Base-by-base conservation (phyloP, 2,888 invertebrate genomes). In the Leptarthrus brevirostris region DNA sequence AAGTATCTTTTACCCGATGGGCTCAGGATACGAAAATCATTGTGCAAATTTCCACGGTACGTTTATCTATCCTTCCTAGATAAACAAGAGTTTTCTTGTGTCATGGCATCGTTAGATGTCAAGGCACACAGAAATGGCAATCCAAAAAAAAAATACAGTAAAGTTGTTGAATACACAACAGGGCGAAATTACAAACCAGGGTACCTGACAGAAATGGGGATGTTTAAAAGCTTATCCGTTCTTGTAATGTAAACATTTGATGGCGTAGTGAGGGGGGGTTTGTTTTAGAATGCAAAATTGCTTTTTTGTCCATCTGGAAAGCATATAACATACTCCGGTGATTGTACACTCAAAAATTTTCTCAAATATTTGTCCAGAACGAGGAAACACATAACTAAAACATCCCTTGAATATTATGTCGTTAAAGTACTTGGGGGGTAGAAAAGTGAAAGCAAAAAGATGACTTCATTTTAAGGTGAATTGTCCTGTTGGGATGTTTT, bases 381-480 rank as follows among this genome's bases (percentile, higher is more conserved):
- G 10, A 40, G 24, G 26, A 44, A 20, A 49, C 14, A 20, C 49
- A 20, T 6, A 49, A 16, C 49, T 16, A 20, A 49, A 20, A n/a
- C 18, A 49, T 18, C 22, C 49, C 3, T 49, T 1, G 12, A 6
- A 40, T 40, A 40, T 40, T 40, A 40, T 40, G 40, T 40, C 40
- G 40, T 40, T 40, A 40, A 40, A n/a, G 3, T 6, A 4, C 58
- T 56, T 14, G 47, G 1, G 6, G 40, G 16, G 16, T 5, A 1
- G 16, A 1, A 6, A n/a, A 40, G 20, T 20, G 30, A 44, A 18
- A 14, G 24, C 40, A 14, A 24, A 36, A 47, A n/a, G 64, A 64
- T 64, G 64, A 64, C 47, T 64, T 64, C 47, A 64, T 64, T 64
- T 40, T 44, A 47, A 64, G 44, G 26, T 47, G 64, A 44, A 64